Evolutionary conservation across 2,888 invertebrate genomes (phyloP), one percentile per base, ranked within the genome.

Genomic region (Nephrotoma guestfalica): DNA sequence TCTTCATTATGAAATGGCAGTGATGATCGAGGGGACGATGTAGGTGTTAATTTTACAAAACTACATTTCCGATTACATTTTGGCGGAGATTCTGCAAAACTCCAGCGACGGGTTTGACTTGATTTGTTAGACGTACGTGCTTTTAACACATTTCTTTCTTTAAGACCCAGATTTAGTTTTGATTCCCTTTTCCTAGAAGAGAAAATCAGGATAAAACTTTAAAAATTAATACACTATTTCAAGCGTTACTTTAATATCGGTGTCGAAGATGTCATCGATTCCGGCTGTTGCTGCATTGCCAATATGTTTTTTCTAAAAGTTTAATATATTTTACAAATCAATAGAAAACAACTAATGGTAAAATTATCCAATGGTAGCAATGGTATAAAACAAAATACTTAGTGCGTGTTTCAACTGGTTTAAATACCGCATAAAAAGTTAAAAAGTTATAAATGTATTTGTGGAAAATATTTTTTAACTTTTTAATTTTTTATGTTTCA

Each of bases 291-390:
- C 15, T 51, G 88, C 83, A 89, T 91, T 89, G 93, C 92, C 86
- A 93, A 91, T 86, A 95, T 93, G 89, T 94, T 94, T 91, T 93
- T 93, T 91, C 95, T 95, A 92, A 88, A 92, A 93, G 43, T 42
- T 88, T 40, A 87, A 30, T 87, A 86, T 1, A 0, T 1, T 30
- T 13, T 51, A 51, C 6, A 15, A 15, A 51, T 15, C 15, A n/a
- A 51, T 51, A 51, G 2, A 0, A 1, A 30, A 30, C 30, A 30
- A 30, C 30, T 30, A 30, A 30, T 30, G 30, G 30, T 30, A 30
- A 30, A 30, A 0, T 30, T 30, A 30, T 30, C 30, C 30, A 30
- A 30, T 30, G 30, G 30, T 30, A 2, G 2, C 0, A 0, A 30
- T 30, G 2, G 2, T 1, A 30, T 2, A 30, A 30, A 30, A 30